Evolutionary conservation across 2,113 vertebrate genomes (phyloP).

Genomic region (Ciconia maguari): DNA sequence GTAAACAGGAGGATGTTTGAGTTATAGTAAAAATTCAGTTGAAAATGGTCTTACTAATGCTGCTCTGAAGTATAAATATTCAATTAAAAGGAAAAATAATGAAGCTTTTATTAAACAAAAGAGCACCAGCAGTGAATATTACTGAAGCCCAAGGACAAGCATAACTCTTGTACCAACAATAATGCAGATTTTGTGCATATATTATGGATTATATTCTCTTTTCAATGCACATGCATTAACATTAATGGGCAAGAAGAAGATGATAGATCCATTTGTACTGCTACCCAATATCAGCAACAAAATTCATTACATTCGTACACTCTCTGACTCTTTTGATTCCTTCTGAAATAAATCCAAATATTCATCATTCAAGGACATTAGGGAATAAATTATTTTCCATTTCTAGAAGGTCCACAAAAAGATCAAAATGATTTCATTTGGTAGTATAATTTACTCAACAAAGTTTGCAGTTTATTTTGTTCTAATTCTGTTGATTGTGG

Average conservation of each 20-base stretch:
- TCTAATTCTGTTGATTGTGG: not conserved
- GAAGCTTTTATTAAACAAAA: constrained; percentile 59
- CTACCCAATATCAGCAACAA: not conserved
- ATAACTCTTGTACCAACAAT: not conserved
- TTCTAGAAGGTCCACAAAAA: constrained; percentile 37
- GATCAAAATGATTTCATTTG: constrained; percentile 33
- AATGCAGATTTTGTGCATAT: constrained; percentile 31
- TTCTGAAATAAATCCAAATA: constrained; percentile 48
- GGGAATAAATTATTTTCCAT: constrained; percentile 35
- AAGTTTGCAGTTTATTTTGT: constrained; percentile 20
- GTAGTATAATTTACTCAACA: constrained; percentile 33
- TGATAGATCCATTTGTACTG: constrained; percentile 32
- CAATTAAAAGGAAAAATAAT: constrained; percentile 63
- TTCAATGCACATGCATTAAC: constrained; percentile 31
- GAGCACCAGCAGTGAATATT: not conserved
- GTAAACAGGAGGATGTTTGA: not conserved
- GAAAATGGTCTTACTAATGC: constrained; percentile 11
- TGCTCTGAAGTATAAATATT: constrained; percentile 45
- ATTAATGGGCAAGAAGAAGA: constrained; percentile 26
- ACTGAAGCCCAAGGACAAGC: constrained; percentile 35
- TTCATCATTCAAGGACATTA: not conserved
- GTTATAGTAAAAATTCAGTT: not conserved
- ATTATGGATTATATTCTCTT: constrained; percentile 18
- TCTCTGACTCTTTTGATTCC: not conserved
- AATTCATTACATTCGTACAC: not conserved